Conservation (phyloP, 2,797 vertebrate species). For the Iguana delicatissima region DNA sequence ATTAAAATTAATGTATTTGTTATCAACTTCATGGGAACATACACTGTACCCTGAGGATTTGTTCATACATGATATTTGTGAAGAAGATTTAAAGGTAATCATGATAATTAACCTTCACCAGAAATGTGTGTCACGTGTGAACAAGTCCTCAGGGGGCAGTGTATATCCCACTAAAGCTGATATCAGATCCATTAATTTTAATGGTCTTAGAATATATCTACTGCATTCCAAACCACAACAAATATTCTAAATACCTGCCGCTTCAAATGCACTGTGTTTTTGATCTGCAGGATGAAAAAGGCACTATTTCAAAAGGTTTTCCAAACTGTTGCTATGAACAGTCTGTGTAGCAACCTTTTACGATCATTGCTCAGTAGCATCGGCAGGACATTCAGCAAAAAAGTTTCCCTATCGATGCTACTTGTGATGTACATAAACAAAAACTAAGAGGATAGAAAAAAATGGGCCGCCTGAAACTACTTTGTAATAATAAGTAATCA, state of each 20-base stretch:
- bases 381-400: background rate
- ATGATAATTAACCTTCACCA: conserved; percentile 42
- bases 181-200: conserved; percentile 18
- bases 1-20: conserved; percentile 16
- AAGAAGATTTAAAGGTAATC: conserved; percentile 36
- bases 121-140: conserved; percentile 34
- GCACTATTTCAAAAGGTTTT: conserved; percentile 56
- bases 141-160: background rate
- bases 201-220: background rate
- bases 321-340: conserved; percentile 34
- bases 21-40: background rate
- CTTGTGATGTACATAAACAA: background rate
- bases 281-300: conserved; percentile 61
- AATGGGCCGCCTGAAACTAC: background rate
- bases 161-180: background rate
- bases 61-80: conserved; percentile 31
- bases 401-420: background rate
- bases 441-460: background rate
- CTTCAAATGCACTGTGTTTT: conserved; percentile 26
- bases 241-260: background rate
- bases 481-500: background rate
- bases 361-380: background rate
- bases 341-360: background rate
- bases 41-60: background rate
- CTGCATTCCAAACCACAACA: background rate